Evolutionary conservation across 2,888 invertebrate species (phyloP).

Genomic region (Xiphydria camelus): DNA sequence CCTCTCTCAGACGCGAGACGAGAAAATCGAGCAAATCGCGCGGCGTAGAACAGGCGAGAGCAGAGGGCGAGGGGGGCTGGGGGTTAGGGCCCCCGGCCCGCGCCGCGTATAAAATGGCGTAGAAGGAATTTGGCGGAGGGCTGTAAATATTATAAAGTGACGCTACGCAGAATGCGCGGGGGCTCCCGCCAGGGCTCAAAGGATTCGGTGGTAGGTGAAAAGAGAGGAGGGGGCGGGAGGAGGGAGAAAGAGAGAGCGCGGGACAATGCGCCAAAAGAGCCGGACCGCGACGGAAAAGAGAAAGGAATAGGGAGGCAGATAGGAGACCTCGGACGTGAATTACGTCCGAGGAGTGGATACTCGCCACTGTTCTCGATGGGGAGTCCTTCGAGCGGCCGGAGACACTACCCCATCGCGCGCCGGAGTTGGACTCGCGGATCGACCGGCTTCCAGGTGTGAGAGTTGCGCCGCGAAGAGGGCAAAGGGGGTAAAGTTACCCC

Average conservation of each 20-base stretch:
- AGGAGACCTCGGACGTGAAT: conserved; percentile 38
- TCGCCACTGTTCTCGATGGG: conserved; percentile 42
- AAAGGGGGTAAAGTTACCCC: too few species aligned
- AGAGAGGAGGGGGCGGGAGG: conserved; percentile 4
- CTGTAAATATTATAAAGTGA: conserved; percentile 53
- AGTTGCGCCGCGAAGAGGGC: too few species aligned
- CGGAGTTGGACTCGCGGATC: too few species aligned
- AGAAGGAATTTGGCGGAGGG: conserved; percentile 48
- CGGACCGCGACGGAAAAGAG: too few species aligned
- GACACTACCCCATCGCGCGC: too few species aligned
- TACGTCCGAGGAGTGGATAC: conserved; percentile 37
- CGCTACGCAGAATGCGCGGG: conserved; percentile 48
- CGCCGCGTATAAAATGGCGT: conserved; percentile 40
- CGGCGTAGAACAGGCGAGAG: conserved; percentile 14
- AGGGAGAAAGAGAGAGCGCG: conserved; percentile 13
- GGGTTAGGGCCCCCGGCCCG: conserved; percentile 13
- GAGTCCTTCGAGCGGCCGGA: conserved; percentile 26
- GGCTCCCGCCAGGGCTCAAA: conserved; percentile 26
- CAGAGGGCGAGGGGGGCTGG: conserved; percentile 20
- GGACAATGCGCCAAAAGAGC: conserved; percentile 36
- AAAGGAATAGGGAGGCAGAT: conserved; percentile 11
- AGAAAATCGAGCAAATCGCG: conserved; percentile 42
- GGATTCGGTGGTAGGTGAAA: conserved; percentile 1
- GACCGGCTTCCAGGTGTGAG: too few species aligned
- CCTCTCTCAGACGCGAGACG: conserved; percentile 30